Conservation (phyloP, 2,888 invertebrate species). For the Metallyticus violacea region DNA sequence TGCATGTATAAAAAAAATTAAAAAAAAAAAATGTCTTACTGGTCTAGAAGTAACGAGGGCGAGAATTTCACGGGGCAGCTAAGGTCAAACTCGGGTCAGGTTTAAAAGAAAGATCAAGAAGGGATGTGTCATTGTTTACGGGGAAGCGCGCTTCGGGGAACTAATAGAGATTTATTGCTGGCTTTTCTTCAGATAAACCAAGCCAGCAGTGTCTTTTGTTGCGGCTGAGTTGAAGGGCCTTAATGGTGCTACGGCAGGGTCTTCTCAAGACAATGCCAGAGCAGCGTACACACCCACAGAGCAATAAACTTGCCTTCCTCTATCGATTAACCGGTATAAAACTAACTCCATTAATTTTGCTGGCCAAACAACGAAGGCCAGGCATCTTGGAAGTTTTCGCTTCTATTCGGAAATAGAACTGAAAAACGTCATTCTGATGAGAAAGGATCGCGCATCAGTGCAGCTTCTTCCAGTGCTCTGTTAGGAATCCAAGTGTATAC, state of each 20-base stretch:
- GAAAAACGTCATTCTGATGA: background rate
- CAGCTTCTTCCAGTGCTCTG: no score
- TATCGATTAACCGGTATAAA: background rate
- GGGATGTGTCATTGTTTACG: slow-evolving; percentile 24
- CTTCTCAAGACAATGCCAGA: background rate
- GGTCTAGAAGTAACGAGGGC: background rate
- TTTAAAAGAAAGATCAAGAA: background rate
- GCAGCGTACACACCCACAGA: background rate
- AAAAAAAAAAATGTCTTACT: no score
- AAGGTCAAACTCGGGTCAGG: slow-evolving; percentile 23
- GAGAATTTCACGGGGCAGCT: background rate
- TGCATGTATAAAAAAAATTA: no score
- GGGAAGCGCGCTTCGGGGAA: background rate
- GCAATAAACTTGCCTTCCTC: background rate
- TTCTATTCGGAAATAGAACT: background rate
- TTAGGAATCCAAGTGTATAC: no score
- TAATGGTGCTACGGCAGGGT: background rate
- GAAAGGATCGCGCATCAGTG: background rate
- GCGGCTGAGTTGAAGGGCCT: background rate
- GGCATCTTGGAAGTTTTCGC: background rate
- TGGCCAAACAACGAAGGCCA: background rate
- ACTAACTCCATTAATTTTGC: background rate
- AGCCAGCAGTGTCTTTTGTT: background rate
- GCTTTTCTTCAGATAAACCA: slow-evolving; percentile 10
- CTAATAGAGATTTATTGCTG: slow-evolving; percentile 26